Base-by-base conservation (phyloP, 2,113 vertebrate species). In the Xiphophorus couchianus region DNA sequence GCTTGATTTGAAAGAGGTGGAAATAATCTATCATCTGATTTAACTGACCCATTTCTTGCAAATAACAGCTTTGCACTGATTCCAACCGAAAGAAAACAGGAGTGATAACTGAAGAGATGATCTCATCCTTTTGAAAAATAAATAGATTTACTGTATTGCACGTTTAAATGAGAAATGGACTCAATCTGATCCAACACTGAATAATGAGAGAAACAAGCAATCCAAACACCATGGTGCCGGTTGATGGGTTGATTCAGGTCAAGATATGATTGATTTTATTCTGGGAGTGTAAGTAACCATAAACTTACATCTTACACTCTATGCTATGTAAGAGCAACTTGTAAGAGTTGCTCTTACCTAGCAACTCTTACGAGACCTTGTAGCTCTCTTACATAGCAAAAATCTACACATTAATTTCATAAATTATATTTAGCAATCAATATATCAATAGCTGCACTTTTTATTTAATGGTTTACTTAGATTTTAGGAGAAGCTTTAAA, bases 21-120 rank as follows among this genome's bases (percentile, higher is more conserved):
- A 81, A 68, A 61, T 42, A 84, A 88, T 74, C 67, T 62, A 79
- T 77, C 51, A 65, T 17, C 58, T 82, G 58, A 58, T 79, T 76
- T 27, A 78, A 73, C 48, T 66, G 77, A 78, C 58, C 74, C 75
- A 73, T 77, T 87, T 85, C 44, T 73, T 63, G 75, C 66, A 33
- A 37, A 65, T 69, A 42, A 27, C 51, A 44, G 22, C 35, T 25
- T 1, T 1, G 8, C 72, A 62, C 62, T 73, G 22, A 69, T 27
- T 33, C 71, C n/a, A 37, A 63, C n/a, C 25, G 11, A 54, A 67
- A 10, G 15, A 27, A 31, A 1, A 29, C 31, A 37, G 28, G 54
- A 51, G 35, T 31, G 2, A 31, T 28, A 54, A 69, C 15, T 60
- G 17, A 51, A 80, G 2, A 19, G 22, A 69, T 37, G 19, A 8